Evolutionary conservation across 2,888 invertebrate species (phyloP).

Genomic region (Cepaea hortensis): DNA sequence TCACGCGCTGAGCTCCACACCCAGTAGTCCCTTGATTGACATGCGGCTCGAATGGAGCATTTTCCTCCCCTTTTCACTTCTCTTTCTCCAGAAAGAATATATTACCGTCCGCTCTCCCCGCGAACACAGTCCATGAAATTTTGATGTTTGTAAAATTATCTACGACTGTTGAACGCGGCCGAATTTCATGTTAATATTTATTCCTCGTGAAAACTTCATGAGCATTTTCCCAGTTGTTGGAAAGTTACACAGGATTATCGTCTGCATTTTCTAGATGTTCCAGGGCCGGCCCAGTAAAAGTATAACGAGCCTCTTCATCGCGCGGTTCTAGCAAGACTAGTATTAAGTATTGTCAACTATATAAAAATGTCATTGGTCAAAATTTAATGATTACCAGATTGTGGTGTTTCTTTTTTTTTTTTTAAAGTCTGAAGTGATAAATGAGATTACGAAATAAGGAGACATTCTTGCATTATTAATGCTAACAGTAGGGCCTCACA

Average conservation of each 20-base stretch:
- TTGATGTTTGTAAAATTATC: slow-evolving; percentile 47
- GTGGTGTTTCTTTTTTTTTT: too few relatives aligned
- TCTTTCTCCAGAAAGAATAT: neutral
- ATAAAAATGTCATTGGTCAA: too few relatives aligned
- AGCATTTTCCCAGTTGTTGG: slow-evolving; percentile 20
- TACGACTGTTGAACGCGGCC: neutral
- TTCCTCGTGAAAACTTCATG: slow-evolving; percentile 48
- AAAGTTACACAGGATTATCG: slow-evolving; percentile 29
- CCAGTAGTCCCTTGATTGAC: slow-evolving; percentile 27
- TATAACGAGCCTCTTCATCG: neutral
- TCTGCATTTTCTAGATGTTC: neutral
- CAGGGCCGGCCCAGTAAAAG: neutral
- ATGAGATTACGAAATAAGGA: too few relatives aligned
- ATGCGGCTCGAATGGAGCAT: neutral
- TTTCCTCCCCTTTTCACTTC: slow-evolving; percentile 2
- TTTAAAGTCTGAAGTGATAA: too few relatives aligned
- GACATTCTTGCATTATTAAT: too few relatives aligned
- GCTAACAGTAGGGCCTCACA: too few relatives aligned
- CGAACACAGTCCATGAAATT: slow-evolving; percentile 44
- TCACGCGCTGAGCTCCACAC: slow-evolving; percentile 17
- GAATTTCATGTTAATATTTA: slow-evolving; percentile 43
- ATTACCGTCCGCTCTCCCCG: slow-evolving; percentile 10
- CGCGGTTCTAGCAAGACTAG: too few relatives aligned
- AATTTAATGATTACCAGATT: too few relatives aligned
- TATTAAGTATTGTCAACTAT: too few relatives aligned